Percentiles rank a stretch among this genome's conserved stretches.
These are phyloP conservation scores for Esperia sulphurella DNA, from an alignment of 2,888 invertebrate species.

Conservation along the genomic window DNA sequence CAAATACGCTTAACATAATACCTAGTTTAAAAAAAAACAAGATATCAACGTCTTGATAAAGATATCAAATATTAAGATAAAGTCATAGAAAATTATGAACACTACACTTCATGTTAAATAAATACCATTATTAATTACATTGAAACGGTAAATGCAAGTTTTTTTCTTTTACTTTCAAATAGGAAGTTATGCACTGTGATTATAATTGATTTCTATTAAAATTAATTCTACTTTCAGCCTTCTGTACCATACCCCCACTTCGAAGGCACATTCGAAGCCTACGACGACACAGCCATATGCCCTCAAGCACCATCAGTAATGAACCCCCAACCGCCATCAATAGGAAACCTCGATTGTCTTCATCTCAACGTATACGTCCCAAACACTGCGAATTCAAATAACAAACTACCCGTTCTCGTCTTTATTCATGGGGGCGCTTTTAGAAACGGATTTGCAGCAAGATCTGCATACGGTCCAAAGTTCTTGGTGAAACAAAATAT, in stretches of 20 bases:
- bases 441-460: slow-evolving; percentile 10
- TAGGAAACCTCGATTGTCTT: not conserved
- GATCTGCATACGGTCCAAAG: slow-evolving; percentile 17
- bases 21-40: too few species aligned
- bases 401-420: slow-evolving; percentile 23
- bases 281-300: slow-evolving; percentile 42
- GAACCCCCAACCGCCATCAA: not conserved
- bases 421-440: slow-evolving; percentile 23
- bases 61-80: too few species aligned
- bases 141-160: too few species aligned
- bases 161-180: not conserved
- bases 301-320: slow-evolving; percentile 31
- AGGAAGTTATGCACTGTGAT: not conserved
- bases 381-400: slow-evolving; percentile 12
- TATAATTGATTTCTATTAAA: not conserved
- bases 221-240: not conserved
- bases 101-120: too few species aligned
- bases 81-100: too few species aligned
- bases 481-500: slow-evolving; percentile 28
- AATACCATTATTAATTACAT: too few species aligned
- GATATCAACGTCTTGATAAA: too few species aligned
- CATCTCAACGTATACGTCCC: slow-evolving; percentile 24
- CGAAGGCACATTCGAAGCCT: slow-evolving; percentile 23
- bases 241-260: slow-evolving; percentile 6
- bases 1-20: too few species aligned